A percentile compares a stretch with the other conserved stretches of the same genome.
phyloP scores from a whole-genome alignment of 2,797 vertebrate genomes.

The Vipera latastei region DNA sequence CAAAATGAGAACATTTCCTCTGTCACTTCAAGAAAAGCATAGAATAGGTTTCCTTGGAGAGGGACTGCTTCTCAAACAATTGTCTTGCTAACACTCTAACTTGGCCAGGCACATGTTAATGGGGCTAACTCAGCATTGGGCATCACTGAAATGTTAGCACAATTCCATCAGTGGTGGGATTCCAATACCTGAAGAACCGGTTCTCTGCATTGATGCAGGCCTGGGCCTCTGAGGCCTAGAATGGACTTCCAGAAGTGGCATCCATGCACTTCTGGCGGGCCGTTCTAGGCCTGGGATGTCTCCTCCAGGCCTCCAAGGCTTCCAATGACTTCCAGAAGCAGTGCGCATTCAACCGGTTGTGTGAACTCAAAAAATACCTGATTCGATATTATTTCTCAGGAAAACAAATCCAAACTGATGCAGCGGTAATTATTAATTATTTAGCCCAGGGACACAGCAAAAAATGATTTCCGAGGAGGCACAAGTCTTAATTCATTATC shows the following conservation, averaged over 20 bases:
- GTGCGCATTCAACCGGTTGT: no score
- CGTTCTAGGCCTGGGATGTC: no score
- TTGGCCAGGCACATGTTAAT: background rate
- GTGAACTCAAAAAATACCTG: no score
- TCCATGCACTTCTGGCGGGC: no score
- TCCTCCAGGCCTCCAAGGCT: no score
- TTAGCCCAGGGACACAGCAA: constrained; percentile 13
- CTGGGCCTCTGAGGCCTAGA: no score
- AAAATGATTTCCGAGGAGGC: constrained; percentile 16
- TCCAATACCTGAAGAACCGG: no score
- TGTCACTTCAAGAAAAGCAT: background rate
- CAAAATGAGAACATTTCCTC: background rate
- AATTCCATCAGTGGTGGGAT: background rate
- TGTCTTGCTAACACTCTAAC: background rate
- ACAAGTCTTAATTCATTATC: constrained; percentile 3
- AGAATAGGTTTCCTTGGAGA: background rate
- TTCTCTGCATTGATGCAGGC: no score
- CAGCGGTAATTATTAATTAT: constrained; percentile 32
- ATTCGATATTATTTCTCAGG: background rate
- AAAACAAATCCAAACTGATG: constrained; percentile 24
- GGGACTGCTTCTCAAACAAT: background rate
- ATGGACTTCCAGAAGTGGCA: no score
- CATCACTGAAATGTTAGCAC: background rate
- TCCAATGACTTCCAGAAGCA: no score
- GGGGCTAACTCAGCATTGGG: background rate